phyloP scores from a whole-genome alignment of 2,113 vertebrate species.

The Gopherus evgoodei region DNA sequence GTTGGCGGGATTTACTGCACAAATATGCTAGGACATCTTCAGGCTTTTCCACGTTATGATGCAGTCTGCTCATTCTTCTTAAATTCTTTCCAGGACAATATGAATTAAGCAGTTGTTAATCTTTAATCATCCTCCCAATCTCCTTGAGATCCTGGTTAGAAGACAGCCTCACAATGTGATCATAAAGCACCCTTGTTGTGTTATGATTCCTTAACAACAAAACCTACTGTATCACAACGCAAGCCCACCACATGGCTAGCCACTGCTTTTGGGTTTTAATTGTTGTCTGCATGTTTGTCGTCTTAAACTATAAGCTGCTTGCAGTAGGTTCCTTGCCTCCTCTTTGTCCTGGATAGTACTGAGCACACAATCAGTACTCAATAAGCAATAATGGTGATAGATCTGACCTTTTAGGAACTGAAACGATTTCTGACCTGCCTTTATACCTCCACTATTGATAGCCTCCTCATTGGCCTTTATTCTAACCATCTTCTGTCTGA shows the following conservation, averaged over 20 bases:
- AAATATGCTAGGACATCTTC: conserved; percentile 62
- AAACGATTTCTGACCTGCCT: neutral
- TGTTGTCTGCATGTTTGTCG: neutral
- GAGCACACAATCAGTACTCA: neutral
- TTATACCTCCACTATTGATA: neutral
- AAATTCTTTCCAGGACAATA: conserved; percentile 71
- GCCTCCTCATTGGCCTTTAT: neutral
- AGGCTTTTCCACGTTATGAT: conserved; percentile 58
- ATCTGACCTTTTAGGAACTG: neutral
- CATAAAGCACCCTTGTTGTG: neutral
- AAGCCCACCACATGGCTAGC: neutral
- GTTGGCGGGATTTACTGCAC: conserved; percentile 51
- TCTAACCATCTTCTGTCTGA: neutral
- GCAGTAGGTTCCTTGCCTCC: neutral
- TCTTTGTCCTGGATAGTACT: neutral
- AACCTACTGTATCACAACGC: neutral
- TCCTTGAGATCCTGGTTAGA: conserved; percentile 24
- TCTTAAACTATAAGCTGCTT: neutral
- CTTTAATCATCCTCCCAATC: conserved; percentile 50
- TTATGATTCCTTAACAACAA: neutral
- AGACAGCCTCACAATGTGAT: neutral
- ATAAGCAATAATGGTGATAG: neutral
- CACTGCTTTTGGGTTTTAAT: neutral
- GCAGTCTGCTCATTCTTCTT: conserved; percentile 62
- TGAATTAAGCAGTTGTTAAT: conserved; percentile 68